Conservation (phyloP, 2,888 invertebrate genomes). For the Rotaria sp. region DNA sequence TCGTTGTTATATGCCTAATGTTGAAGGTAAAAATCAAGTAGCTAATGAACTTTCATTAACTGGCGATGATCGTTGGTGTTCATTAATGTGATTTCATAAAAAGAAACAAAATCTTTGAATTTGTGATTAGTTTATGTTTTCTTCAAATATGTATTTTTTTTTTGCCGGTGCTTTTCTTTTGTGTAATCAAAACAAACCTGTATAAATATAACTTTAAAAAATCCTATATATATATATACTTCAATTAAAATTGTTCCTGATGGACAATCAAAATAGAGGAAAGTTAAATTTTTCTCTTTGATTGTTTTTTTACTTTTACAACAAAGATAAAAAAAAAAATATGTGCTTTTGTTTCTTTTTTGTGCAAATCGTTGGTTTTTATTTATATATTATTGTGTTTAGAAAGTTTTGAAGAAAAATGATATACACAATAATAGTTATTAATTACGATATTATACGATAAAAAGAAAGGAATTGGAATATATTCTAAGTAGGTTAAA, state of each 20-base stretch:
- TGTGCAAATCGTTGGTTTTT: background rate
- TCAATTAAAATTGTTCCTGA: background rate
- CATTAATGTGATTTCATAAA: background rate
- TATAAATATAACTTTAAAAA: background rate
- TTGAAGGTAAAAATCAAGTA: constrained; percentile 20
- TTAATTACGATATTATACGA: too few relatives aligned
- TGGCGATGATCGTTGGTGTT: background rate
- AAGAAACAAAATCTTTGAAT: background rate
- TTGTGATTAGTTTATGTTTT: background rate
- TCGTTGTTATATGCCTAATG: constrained; percentile 22
- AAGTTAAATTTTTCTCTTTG: background rate
- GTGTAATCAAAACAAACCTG: background rate
- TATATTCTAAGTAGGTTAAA: too few relatives aligned
- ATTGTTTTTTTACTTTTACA: background rate
- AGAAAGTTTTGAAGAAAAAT: background rate
- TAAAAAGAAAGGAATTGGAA: too few relatives aligned
- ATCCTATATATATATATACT: background rate
- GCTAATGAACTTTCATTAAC: background rate
- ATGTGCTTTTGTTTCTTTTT: background rate
- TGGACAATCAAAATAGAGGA: background rate
- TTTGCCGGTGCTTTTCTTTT: background rate
- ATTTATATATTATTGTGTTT: background rate
- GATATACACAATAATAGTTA: background rate
- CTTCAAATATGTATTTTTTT: background rate
- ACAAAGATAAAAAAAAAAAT: background rate